These are phyloP conservation scores for Saguinus midas DNA, from an alignment of 2,113 vertebrate species.

Conservation along the genomic window DNA sequence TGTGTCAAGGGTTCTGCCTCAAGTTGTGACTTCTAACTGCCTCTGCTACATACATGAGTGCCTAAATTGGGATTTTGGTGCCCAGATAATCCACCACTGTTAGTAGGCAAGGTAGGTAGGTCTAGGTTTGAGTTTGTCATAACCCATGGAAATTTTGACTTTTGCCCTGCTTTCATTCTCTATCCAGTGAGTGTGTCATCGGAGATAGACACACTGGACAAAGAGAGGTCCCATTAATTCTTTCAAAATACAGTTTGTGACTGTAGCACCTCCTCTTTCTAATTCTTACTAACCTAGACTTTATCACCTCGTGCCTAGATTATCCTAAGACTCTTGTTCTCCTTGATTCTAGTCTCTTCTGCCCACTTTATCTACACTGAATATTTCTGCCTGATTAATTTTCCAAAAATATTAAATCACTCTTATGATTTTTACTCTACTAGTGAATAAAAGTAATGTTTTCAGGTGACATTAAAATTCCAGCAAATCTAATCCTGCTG, in stretches of 20 bases:
- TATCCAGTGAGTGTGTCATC: not conserved
- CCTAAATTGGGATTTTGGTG: not conserved
- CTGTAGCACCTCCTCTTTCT: not conserved
- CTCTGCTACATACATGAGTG: not conserved
- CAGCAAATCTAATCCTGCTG: not conserved
- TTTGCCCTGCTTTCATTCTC: not conserved
- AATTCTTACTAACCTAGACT: not conserved
- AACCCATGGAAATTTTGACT: not conserved
- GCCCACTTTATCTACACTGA: not conserved
- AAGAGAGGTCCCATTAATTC: not conserved
- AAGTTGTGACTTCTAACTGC: not conserved
- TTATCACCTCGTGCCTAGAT: not conserved
- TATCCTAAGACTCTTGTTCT: not conserved
- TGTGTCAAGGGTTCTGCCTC: not conserved
- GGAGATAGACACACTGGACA: too few relatives aligned
- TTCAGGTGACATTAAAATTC: not conserved
- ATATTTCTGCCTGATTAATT: not conserved
- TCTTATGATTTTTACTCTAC: not conserved
- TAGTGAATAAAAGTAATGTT: not conserved
- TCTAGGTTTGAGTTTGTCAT: not conserved
- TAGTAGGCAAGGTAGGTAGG: not conserved
- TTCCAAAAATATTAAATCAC: not conserved
- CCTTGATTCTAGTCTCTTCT: not conserved
- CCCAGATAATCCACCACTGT: not conserved
- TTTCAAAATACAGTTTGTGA: not conserved